Base-by-base conservation (phyloP, 2,888 invertebrate species). In the Ceramica pisi region DNA sequence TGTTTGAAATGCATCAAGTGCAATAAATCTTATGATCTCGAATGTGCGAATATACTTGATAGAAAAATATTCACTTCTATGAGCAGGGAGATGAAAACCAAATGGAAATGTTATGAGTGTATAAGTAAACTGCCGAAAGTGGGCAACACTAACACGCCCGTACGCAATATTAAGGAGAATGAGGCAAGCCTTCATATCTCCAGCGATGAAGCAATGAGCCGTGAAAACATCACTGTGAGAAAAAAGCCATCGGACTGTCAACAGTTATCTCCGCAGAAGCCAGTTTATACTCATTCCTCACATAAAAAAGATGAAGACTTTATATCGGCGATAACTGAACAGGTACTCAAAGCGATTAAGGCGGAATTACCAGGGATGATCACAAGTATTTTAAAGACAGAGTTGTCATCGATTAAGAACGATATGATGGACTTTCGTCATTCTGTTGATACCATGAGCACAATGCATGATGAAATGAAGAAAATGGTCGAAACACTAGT, bases 71-170 rank as follows among this genome's bases (percentile, higher is more conserved):
- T 48, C 48, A 48, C 8, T 48, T 48, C 48, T n/a, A 48, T 48
- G 48, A 48, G 48, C 48, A 48, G n/a, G 48, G 48, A 48, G 1
- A n/a, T 7, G 5, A 48, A 48, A 48, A 7, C 48, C 1, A 48
- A 48, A n/a, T 48, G 48, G 48, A 48, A 48, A 48, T 48, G 48
- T 48, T 48, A 48, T n/a, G 48, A 48, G 48, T 48, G 48, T 48
- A 48, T 48, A 48, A 48, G 48, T 48, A 48, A 48, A 48, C 48
- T 48, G 7, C 48, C 48, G 1, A 48, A 48, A 48, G 48, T 48
- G n/a, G 48, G 48, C 4, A 48, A 48, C 48, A 7, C 48, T 19
- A 48, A 48, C 48, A 48, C 48, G 1, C 48, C 48, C 8, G 48
- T 48, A 0, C 48, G 48, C 48, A 48, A 48, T 48, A 48, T 48